Evolutionary conservation across 2,888 invertebrate species (phyloP).

Genomic region (Meganola albula): DNA sequence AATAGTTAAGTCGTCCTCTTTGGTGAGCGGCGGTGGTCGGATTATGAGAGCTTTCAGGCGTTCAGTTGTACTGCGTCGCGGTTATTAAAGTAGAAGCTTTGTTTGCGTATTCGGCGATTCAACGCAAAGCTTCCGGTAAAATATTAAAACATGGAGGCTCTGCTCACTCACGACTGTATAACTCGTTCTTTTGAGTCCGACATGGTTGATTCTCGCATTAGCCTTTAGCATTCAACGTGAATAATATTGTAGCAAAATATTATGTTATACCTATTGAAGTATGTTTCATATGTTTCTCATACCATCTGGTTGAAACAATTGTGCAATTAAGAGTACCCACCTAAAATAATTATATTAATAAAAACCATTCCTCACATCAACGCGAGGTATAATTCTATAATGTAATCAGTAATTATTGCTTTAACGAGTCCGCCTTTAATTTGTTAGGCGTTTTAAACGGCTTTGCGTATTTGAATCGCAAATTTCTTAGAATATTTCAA

Average conservation of each 20-base stretch:
- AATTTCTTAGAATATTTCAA: conserved; percentile 76
- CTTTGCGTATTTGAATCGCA: conserved; percentile 77
- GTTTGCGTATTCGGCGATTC: conserved; percentile 64
- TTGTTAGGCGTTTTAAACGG: conserved; percentile 78
- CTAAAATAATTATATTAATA: conserved; percentile 17
- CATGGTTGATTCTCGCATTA: conserved; percentile 20
- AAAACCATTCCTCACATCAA: conserved; percentile 31
- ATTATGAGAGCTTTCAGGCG: conserved; percentile 63
- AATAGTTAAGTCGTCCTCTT: conserved; percentile 46
- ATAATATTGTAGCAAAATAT: conserved; percentile 11
- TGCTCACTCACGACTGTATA: conserved; percentile 38
- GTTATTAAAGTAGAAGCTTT: conserved; percentile 66
- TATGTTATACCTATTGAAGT: conserved; percentile 1
- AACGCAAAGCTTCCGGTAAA: conserved; percentile 56
- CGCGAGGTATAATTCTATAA: conserved; percentile 60
- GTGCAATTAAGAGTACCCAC: no score
- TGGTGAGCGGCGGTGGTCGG: conserved; percentile 45
- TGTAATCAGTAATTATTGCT: conserved; percentile 75
- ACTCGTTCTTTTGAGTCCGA: conserved; percentile 29
- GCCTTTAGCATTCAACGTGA: conserved; percentile 16
- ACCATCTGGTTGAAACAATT: conserved; percentile 7
- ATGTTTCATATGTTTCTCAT: conserved; percentile 7
- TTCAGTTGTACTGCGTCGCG: conserved; percentile 44
- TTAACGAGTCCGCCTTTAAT: conserved; percentile 76
- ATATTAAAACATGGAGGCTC: conserved; percentile 62